phyloP scores from a whole-genome alignment of 2,797 vertebrate species.

The Catharus ustulatus region DNA sequence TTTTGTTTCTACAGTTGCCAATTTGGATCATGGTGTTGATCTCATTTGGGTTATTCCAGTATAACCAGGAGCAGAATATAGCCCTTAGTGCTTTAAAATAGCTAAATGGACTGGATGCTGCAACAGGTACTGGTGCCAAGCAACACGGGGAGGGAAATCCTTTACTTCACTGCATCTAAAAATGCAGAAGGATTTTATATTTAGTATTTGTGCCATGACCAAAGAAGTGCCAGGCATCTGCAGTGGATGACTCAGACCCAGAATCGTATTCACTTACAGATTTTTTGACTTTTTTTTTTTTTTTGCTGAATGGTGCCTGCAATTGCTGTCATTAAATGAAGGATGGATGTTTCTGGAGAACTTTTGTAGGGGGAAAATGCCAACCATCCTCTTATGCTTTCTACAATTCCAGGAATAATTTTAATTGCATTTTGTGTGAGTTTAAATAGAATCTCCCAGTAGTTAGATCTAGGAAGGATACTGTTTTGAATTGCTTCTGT shows the following conservation, averaged over 20 bases:
- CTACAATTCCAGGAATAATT: not conserved
- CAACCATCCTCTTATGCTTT: not conserved
- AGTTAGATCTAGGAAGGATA: not conserved
- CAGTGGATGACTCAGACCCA: constrained; percentile 34
- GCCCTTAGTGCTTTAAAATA: constrained; percentile 52
- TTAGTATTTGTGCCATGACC: constrained; percentile 31
- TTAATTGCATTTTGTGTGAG: not conserved
- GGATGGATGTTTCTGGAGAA: not conserved
- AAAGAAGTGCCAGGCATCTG: constrained; percentile 48
- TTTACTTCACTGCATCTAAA: constrained; percentile 32
- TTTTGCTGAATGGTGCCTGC: constrained; percentile 14
- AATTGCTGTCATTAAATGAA: not conserved
- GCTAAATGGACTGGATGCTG: constrained; percentile 9
- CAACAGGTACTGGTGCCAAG: not conserved
- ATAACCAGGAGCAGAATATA: constrained; percentile 42
- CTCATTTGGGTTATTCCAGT: not conserved
- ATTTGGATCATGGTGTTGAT: not conserved
- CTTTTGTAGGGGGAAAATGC: not conserved
- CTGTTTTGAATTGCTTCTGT: not conserved
- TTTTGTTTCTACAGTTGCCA: constrained; percentile 29
- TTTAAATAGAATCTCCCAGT: not conserved
- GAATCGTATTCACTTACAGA: not conserved
- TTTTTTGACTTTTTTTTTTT: not conserved
- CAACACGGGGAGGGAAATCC: constrained; percentile 29
- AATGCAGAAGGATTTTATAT: constrained; percentile 11